A percentile compares a stretch with the other conserved stretches of the same genome.
These are phyloP conservation scores for Saccostrea glomerata DNA, from an alignment of 1,140 invertebrate species.

Conservation along the genomic window DNA sequence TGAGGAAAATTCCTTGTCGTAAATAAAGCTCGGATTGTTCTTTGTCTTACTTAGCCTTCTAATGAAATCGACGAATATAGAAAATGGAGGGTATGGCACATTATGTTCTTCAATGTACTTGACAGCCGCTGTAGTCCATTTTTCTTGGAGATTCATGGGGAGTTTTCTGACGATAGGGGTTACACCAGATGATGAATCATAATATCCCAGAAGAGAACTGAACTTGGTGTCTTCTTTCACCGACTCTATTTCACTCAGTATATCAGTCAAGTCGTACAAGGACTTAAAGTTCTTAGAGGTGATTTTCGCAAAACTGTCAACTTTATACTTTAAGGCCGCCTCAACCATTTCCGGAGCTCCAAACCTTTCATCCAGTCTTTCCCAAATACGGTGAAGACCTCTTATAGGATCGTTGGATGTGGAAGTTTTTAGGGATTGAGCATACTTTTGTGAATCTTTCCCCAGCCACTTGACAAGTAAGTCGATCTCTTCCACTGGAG, in stretches of 20 bases:
- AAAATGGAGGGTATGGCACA: constrained; percentile 42
- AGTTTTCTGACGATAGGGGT: constrained; percentile 58
- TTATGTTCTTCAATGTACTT: constrained; percentile 52
- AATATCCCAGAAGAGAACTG: constrained; percentile 49
- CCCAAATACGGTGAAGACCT: constrained; percentile 54
- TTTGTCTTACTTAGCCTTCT: too few species aligned
- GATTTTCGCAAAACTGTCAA: constrained; percentile 54
- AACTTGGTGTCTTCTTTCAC: constrained; percentile 52
- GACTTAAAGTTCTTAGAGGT: constrained; percentile 16
- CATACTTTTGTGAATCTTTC: constrained; percentile 41
- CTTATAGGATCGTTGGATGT: constrained; percentile 37
- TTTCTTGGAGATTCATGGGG: constrained; percentile 55
- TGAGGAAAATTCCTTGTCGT: too few species aligned
- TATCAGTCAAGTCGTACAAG: constrained; percentile 43
- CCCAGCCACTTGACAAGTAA: constrained; percentile 25
- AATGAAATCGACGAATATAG: too few species aligned
- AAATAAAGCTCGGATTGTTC: too few species aligned
- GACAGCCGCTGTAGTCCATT: constrained; percentile 56
- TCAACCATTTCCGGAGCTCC: constrained; percentile 59
- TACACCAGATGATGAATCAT: constrained; percentile 55
- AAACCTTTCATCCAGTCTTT: constrained; percentile 59
- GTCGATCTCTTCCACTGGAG: constrained; percentile 25
- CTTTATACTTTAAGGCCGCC: constrained; percentile 45
- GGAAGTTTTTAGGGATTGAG: constrained; percentile 43
- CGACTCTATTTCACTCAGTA: constrained; percentile 56